Percentiles rank a stretch among this genome's conserved stretches.
Evolutionary conservation across 2,113 vertebrate genomes (phyloP).

Genomic region (Mixornis gularis): DNA sequence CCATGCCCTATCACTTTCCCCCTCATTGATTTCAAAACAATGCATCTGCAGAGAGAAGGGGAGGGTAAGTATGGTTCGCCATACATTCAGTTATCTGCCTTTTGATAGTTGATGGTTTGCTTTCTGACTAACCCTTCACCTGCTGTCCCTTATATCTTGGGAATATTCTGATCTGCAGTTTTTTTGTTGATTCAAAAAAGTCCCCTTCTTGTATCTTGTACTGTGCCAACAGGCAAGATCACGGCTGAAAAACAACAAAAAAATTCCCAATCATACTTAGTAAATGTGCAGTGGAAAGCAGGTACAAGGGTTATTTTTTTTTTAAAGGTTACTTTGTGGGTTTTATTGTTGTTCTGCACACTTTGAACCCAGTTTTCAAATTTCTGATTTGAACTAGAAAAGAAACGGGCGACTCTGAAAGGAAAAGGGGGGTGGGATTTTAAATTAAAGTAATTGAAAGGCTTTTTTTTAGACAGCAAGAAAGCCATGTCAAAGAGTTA

Average conservation of each 20-base stretch:
- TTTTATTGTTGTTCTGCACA: conserved; percentile 66
- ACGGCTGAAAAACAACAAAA: not conserved
- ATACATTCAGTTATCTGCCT: conserved; percentile 72
- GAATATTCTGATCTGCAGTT: conserved; percentile 50
- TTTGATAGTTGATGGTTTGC: conserved; percentile 71
- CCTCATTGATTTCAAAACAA: conserved; percentile 99
- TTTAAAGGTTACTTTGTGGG: conserved; percentile 64
- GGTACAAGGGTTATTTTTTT: conserved; percentile 72
- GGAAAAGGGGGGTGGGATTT: conserved; percentile 14
- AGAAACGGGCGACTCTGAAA: not conserved
- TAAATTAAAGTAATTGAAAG: not conserved
- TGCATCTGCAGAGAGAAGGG: conserved; percentile 96
- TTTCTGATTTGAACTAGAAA: conserved; percentile 42
- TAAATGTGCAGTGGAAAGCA: conserved; percentile 63
- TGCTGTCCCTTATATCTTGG: conserved; percentile 68
- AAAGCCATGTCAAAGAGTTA: not conserved
- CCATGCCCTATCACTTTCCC: conserved; percentile 90
- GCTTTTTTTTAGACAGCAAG: not conserved
- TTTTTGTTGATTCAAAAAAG: not conserved
- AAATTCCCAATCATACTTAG: not conserved
- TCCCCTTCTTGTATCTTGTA: conserved; percentile 16
- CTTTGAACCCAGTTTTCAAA: conserved; percentile 63
- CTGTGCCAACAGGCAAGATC: conserved; percentile 49
- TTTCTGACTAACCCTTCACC: conserved; percentile 76
- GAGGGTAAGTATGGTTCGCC: conserved; percentile 87